These are phyloP conservation scores for Leucania comma DNA, from an alignment of 2,888 invertebrate species.

Conservation along the genomic window DNA sequence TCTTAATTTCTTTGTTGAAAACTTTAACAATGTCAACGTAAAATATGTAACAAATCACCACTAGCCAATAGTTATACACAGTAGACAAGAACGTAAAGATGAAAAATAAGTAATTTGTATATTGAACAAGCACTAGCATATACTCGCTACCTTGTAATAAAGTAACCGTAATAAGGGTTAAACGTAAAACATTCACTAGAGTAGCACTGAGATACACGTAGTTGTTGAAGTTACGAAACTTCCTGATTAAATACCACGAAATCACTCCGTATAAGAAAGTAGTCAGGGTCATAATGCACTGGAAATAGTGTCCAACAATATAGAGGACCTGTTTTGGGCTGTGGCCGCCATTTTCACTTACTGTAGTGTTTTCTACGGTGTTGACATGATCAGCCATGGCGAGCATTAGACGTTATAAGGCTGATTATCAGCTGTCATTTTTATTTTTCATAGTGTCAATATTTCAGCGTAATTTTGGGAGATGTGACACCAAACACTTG, in stretches of 20 bases:
- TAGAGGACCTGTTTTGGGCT: background rate
- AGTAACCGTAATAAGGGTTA: background rate
- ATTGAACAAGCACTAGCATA: background rate
- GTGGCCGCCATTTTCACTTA: background rate
- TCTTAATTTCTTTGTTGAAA: slow-evolving; percentile 11
- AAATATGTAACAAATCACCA: slow-evolving; percentile 29
- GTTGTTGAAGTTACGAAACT: slow-evolving; percentile 28
- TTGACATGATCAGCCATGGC: background rate
- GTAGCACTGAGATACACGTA: slow-evolving; percentile 28
- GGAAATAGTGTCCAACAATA: slow-evolving; percentile 2
- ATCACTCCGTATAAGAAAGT: slow-evolving; percentile 20
- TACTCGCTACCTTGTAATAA: background rate
- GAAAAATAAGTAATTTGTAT: background rate
- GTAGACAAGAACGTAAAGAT: background rate
- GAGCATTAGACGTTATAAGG: background rate
- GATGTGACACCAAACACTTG: background rate
- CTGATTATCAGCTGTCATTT: too few relatives aligned
- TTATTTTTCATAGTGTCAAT: background rate
- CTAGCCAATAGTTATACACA: slow-evolving; percentile 30
- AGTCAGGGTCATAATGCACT: background rate
- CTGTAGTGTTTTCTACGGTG: background rate
- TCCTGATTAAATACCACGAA: slow-evolving; percentile 16
- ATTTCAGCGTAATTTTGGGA: background rate
- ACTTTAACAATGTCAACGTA: slow-evolving; percentile 36
- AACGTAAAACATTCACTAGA: slow-evolving; percentile 16